Percentiles rank a stretch among this genome's conserved stretches.
phyloP scores from a whole-genome alignment of 2,797 vertebrate genomes.

The Spinus pinus region DNA sequence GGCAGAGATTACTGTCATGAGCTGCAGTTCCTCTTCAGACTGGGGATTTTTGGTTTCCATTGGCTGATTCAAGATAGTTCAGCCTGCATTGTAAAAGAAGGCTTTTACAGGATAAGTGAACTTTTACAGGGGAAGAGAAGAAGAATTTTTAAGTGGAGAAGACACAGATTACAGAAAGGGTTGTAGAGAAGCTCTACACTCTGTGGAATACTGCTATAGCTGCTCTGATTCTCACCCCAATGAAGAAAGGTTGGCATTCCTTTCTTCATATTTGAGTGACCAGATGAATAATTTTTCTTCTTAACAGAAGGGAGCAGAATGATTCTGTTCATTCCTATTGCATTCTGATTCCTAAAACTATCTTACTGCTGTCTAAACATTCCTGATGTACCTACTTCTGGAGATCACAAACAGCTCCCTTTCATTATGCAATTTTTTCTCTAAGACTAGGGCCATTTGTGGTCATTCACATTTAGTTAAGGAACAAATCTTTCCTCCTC shows the following conservation, averaged over 20 bases:
- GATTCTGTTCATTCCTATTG: not conserved
- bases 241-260: no score
- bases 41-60: not conserved
- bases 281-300: not conserved
- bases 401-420: not conserved
- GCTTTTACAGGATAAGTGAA: not conserved
- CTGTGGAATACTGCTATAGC: not conserved
- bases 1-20: not conserved
- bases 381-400: not conserved
- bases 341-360: not conserved
- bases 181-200: not conserved
- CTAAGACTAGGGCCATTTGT: not conserved
- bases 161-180: not conserved
- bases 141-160: not conserved
- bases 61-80: not conserved
- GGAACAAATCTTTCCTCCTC: not conserved
- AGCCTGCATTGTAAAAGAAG: not conserved
- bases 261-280: not conserved
- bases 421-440: not conserved
- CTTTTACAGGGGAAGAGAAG: not conserved
- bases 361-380: not conserved
- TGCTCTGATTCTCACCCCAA: not conserved
- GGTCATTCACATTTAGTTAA: not conserved
- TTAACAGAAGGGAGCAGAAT: not conserved
- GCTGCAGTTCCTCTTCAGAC: not conserved